Base-by-base conservation (phyloP, 2,888 invertebrate genomes). In the Ctena decussata region DNA sequence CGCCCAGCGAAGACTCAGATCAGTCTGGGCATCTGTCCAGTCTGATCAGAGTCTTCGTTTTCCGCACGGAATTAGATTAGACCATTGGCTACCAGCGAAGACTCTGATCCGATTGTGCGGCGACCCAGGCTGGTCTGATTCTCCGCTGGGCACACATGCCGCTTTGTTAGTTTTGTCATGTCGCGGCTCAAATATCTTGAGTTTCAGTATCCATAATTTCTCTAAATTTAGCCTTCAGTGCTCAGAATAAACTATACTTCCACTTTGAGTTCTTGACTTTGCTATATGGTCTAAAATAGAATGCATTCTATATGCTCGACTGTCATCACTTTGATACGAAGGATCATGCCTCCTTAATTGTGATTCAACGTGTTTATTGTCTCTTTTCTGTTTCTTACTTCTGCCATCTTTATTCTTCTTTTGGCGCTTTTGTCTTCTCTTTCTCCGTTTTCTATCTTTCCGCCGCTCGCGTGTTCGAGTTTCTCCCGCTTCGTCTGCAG, bases 241-340 rank as follows among this genome's bases (percentile, higher is more conserved):
- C 27, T 77, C 71, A 60, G 74, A 65, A 57, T 80, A 77, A 37
- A 73, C 24, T 32, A 77, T 75, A 77, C 80, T 80, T n/a, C 60
- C 69, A 44, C 77, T 80, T 32, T 76, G 84, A n/a, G 77, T 18
- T 41, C 15, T 49, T 57, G 37, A 76, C 21, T 65, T 60, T 73
- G 57, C 72, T n/a, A 53, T 77, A 27, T 73, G 72, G 41, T 80
- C 84, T 44, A 77, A 73, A 60, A 80, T 84, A 30, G 84, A 76
- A 60, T 76, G 74, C 80, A 84, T 39, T 72, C 73, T 80, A 44
- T 72, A 72, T 18, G 72, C 6, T 11, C 35, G 35, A 60, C 27
- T 69, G 81, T 76, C 57, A 46, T 74, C 44, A 60, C 30, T 60
- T 30, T 60, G 60, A 30, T 60, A 30, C 18, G 60, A 60, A 30